A percentile compares a stretch with the other conserved stretches of the same genome.
phyloP scores from a whole-genome alignment of 1,140 invertebrate genomes.

The Chymomyza costata region DNA sequence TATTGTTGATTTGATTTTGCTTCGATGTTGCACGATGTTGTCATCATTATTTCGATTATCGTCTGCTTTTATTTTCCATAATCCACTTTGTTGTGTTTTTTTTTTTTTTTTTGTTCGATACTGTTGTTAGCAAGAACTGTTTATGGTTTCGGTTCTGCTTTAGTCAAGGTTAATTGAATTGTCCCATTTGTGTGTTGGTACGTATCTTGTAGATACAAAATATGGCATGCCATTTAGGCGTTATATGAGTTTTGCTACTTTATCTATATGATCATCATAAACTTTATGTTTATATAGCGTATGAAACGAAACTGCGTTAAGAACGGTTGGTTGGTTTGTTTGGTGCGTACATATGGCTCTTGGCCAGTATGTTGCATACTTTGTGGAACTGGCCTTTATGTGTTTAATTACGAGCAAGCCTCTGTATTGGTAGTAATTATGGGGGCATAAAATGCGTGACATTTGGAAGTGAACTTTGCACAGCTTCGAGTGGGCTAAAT shows the following conservation, averaged over 20 bases:
- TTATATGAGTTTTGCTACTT: slow-evolving; percentile 17
- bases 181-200: slow-evolving; percentile 32
- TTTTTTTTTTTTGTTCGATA: too few relatives aligned
- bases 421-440: slow-evolving; percentile 41
- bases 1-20: slow-evolving; percentile 60
- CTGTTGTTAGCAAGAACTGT: too few relatives aligned
- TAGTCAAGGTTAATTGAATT: slow-evolving; percentile 68
- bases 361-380: slow-evolving; percentile 9
- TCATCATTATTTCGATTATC: slow-evolving; percentile 53
- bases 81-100: not conserved
- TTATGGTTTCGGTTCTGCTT: slow-evolving; percentile 8
- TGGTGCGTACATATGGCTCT: too few relatives aligned
- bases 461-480: slow-evolving; percentile 32
- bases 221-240: slow-evolving; percentile 7
- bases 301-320: too few relatives aligned
- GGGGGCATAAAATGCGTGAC: slow-evolving; percentile 36
- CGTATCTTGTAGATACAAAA: slow-evolving; percentile 41
- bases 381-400: slow-evolving; percentile 5
- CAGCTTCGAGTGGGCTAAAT: too few relatives aligned
- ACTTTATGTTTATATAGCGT: too few relatives aligned
- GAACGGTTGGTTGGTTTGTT: too few relatives aligned
- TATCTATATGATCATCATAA: too few relatives aligned
- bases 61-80: slow-evolving; percentile 5
- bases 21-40: slow-evolving; percentile 35
- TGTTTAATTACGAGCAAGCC: slow-evolving; percentile 41